These are phyloP conservation scores for Sigmodon hispidus DNA, from an alignment of 2,113 vertebrate genomes.

Conservation along the genomic window DNA sequence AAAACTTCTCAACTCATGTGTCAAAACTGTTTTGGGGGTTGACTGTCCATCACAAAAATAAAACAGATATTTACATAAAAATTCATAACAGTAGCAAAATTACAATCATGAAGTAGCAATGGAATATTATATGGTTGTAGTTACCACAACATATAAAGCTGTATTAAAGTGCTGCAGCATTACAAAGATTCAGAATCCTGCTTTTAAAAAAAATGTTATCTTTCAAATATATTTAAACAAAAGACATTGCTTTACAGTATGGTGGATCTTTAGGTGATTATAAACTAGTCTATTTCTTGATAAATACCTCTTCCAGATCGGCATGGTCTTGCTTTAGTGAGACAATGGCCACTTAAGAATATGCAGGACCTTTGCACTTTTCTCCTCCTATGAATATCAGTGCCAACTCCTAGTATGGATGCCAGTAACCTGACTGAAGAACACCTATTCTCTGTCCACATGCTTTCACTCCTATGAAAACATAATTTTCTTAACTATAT, in stretches of 20 bases:
- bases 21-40: rapidly evolving
- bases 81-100: neutral
- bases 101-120: neutral
- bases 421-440: neutral
- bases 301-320: neutral
- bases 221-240: neutral
- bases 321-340: neutral
- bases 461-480: neutral
- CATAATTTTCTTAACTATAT: neutral
- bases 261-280: neutral
- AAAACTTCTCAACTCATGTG: neutral
- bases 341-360: neutral
- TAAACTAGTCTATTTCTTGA: neutral
- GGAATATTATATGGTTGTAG: neutral
- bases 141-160: neutral
- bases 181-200: neutral
- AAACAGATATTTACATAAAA: neutral
- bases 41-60: neutral
- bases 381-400: neutral
- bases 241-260: neutral
- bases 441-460: neutral
- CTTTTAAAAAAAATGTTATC: neutral
- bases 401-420: neutral
- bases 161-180: neutral
- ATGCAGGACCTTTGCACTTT: neutral